These are phyloP conservation scores for Berghia stephanieae DNA, from an alignment of 1,140 invertebrate genomes.

Conservation along the genomic window DNA sequence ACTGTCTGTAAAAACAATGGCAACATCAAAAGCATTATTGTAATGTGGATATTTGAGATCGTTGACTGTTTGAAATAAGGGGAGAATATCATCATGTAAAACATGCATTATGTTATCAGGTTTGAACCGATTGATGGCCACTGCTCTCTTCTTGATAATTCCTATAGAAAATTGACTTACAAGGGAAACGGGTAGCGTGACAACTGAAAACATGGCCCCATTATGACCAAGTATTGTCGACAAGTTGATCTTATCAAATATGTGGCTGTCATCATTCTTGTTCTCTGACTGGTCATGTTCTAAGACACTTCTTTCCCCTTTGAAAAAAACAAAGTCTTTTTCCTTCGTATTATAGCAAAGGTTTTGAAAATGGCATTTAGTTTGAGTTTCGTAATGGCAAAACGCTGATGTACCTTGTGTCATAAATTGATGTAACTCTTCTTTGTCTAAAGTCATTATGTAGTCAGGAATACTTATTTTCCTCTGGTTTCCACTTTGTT, in stretches of 20 bases:
- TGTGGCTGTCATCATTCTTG: too few relatives aligned
- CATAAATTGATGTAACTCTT: too few relatives aligned
- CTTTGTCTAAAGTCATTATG: too few relatives aligned
- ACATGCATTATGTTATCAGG: slow-evolving; percentile 73
- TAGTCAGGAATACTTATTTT: too few relatives aligned
- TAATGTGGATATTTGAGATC: slow-evolving; percentile 26
- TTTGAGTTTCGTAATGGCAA: too few relatives aligned
- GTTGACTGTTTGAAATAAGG: slow-evolving; percentile 66
- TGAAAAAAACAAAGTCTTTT: slow-evolving; percentile 63
- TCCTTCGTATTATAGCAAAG: slow-evolving; percentile 60
- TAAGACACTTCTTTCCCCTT: slow-evolving; percentile 43
- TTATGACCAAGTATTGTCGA: slow-evolving; percentile 65
- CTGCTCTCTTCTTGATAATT: slow-evolving; percentile 37
- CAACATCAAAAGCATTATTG: slow-evolving; percentile 39
- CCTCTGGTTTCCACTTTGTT: too few relatives aligned
- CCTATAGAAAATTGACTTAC: slow-evolving; percentile 36
- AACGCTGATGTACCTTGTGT: slow-evolving; percentile 49
- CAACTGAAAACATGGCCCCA: slow-evolving; percentile 53
- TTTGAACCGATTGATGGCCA: slow-evolving; percentile 67
- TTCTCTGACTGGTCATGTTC: slow-evolving; percentile 23
- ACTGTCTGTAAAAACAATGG: slow-evolving; percentile 54
- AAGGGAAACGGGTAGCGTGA: slow-evolving; percentile 50
- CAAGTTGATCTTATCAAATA: slow-evolving; percentile 54
- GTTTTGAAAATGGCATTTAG: slow-evolving; percentile 65
- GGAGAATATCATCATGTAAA: slow-evolving; percentile 72